Base-by-base conservation (phyloP, 2,888 invertebrate genomes). In the Eilema sororculum region DNA sequence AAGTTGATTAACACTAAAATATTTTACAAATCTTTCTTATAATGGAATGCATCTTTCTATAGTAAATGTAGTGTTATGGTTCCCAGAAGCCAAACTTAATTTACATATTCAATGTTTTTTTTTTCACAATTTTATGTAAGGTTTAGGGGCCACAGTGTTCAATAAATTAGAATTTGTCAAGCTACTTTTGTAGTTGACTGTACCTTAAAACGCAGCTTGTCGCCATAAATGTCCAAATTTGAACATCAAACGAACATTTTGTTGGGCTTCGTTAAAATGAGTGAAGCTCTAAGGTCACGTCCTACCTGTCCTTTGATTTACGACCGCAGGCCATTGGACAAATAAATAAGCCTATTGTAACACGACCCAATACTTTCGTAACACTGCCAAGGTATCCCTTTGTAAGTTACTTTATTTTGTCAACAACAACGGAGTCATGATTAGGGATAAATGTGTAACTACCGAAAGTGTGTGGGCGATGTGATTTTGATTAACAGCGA, bases 391-490 rank as follows among this genome's bases (percentile, higher is more conserved):
- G 67, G 52, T 33, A 33, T 56, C 56, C 62, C 20, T 62, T 68
- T 68, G 37, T 68, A 52, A 52, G 8, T 52, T 37, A 1, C 2
- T n/a, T 25, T 30, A 52, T 62, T 67, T 52, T 62, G 62, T 67
- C n/a, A 46, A 62, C 24, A 28, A 66, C 58, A 66, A 59, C 59
- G 22, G n/a, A 65, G 8, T 16, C 52, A 52, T 30, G 5, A 30
- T 65, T 57, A 13, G 10, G 24, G 12, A 46, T 25, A n/a, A 37
- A 16, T 16, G 22, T 16, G 37, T 62, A 37, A 62, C 16, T 25
- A n/a, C 46, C 20, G 33, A 52, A 33, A 56, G 30, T 33, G 56
- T 56, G 30, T 56, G n/a, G 56, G 22, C 16, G 13, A 16, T 28
- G 13, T 56, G 22, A 8, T 33, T 33, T 65, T 56, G 64, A 52